Evolutionary conservation across 1,140 invertebrate genomes (phyloP).

Genomic region (Theocolax elegans): DNA sequence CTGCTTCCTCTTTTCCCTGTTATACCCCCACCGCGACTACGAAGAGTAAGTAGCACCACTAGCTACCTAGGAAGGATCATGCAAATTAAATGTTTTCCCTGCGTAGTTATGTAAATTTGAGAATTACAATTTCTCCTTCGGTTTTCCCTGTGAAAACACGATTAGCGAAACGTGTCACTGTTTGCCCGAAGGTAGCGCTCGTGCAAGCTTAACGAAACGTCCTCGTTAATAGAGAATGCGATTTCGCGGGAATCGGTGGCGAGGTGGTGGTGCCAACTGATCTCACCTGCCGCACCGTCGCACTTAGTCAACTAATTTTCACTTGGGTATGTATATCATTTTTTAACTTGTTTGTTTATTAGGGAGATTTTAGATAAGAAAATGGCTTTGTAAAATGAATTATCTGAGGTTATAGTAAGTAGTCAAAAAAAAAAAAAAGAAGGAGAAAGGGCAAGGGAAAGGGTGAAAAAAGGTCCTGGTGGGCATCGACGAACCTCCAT

Average conservation of each 20-base stretch:
- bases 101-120: constrained; percentile 38
- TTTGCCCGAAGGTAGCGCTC: constrained; percentile 1
- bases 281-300: not conserved
- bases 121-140: constrained; percentile 27
- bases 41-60: too few relatives aligned
- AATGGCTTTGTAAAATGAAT: too few relatives aligned
- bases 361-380: too few relatives aligned
- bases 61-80: constrained; percentile 22
- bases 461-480: not conserved
- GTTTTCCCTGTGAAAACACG: constrained; percentile 31
- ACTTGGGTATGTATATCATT: too few relatives aligned
- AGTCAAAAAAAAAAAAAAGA: too few relatives aligned
- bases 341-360: too few relatives aligned
- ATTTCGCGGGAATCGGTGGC: constrained; percentile 3
- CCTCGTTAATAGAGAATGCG: constrained; percentile 18
- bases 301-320: constrained; percentile 20
- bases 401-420: too few relatives aligned
- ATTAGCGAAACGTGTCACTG: constrained; percentile 35
- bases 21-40: not conserved
- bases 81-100: constrained; percentile 39
- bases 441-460: too few relatives aligned
- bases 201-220: constrained; percentile 12
- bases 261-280: not conserved
- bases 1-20: constrained; percentile 6
- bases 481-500: constrained; percentile 2